phyloP scores from a whole-genome alignment of 2,113 vertebrate species.

The Dicrurus megarhynchus region DNA sequence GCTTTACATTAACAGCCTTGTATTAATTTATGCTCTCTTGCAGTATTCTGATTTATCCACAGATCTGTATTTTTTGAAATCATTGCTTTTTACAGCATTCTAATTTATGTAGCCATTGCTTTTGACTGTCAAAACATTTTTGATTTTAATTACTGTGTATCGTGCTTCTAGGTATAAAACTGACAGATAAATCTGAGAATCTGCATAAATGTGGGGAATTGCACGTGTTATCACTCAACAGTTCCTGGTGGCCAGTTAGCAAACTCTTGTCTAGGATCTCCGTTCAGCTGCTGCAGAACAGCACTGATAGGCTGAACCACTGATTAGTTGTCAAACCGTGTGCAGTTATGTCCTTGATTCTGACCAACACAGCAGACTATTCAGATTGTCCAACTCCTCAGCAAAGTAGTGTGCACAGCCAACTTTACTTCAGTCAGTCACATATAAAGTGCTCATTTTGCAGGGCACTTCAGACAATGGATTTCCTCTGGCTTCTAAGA shows the following conservation, averaged over 20 bases:
- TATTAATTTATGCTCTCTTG: slow-evolving; percentile 56
- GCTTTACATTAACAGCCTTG: slow-evolving; percentile 35
- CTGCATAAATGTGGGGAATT: slow-evolving; percentile 64
- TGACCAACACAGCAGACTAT: not conserved
- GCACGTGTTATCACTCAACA: slow-evolving; percentile 60
- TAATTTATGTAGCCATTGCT: slow-evolving; percentile 75
- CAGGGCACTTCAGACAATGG: not conserved
- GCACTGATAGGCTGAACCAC: not conserved
- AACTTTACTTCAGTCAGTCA: not conserved
- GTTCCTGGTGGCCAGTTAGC: slow-evolving; percentile 62
- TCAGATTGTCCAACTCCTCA: not conserved
- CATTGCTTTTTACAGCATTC: slow-evolving; percentile 65
- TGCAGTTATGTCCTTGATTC: not conserved
- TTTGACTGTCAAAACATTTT: slow-evolving; percentile 76
- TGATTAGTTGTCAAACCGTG: not conserved
- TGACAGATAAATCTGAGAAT: slow-evolving; percentile 74
- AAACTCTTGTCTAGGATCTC: slow-evolving; percentile 1
- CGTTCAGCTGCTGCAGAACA: not conserved
- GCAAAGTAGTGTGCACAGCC: not conserved
- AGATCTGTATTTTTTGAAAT: slow-evolving; percentile 65
- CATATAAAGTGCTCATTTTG: not conserved
- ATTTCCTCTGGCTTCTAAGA: not conserved
- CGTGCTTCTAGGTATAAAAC: slow-evolving; percentile 69
- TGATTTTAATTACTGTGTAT: slow-evolving; percentile 75
- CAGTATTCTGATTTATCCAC: slow-evolving; percentile 70